phyloP scores from a whole-genome alignment of 2,888 invertebrate species.

The Apamea sordens region DNA sequence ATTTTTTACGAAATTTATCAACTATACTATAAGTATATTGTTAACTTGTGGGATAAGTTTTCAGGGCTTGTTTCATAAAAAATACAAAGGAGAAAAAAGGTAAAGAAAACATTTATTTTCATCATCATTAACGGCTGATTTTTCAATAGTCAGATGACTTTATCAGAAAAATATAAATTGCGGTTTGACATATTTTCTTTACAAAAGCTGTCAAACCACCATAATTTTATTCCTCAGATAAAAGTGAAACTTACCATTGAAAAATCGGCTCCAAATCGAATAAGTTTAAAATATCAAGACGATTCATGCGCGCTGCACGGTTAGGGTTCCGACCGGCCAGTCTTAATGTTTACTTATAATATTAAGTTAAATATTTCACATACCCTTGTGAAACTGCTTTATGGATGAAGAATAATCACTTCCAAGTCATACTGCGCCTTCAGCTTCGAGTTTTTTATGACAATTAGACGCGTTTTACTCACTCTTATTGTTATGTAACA shows the following conservation, averaged over 20 bases:
- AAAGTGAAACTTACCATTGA: too few relatives aligned
- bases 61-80: background rate
- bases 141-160: too few relatives aligned
- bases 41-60: background rate
- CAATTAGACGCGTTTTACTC: slow-evolving; percentile 89
- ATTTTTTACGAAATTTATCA: background rate
- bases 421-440: slow-evolving; percentile 87
- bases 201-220: too few relatives aligned
- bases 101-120: background rate
- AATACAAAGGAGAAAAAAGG: background rate
- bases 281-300: slow-evolving; percentile 74
- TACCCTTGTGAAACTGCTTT: slow-evolving; percentile 89
- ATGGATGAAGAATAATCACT: slow-evolving; percentile 89
- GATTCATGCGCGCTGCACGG: slow-evolving; percentile 59
- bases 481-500: slow-evolving; percentile 84
- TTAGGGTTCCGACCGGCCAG: slow-evolving; percentile 72
- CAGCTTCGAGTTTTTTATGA: slow-evolving; percentile 86
- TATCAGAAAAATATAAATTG: too few relatives aligned
- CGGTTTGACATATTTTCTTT: too few relatives aligned
- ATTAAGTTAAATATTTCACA: slow-evolving; percentile 90
- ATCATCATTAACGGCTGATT: too few relatives aligned
- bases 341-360: slow-evolving; percentile 89
- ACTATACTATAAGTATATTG: too few relatives aligned
- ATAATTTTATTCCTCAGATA: too few relatives aligned
- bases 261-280: background rate